phyloP scores from a whole-genome alignment of 2,113 vertebrate species.

The Oreamnos americanus region DNA sequence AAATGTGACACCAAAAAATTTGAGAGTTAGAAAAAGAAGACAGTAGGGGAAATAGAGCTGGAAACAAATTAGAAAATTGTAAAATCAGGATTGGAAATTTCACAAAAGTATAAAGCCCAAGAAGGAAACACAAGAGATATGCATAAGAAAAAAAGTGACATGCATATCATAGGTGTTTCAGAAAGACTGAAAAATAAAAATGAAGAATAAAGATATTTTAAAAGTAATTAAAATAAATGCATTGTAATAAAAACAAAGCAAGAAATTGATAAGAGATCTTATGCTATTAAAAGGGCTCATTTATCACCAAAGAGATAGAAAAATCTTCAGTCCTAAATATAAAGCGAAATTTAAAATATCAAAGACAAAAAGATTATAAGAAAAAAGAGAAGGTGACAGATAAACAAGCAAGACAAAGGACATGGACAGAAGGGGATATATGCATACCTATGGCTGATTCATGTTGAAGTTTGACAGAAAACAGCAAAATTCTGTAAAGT shows the following conservation, averaged over 20 bases:
- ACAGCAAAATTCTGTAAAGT: background rate
- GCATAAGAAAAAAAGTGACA: background rate
- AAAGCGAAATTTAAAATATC: background rate
- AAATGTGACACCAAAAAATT: background rate
- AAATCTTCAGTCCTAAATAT: background rate
- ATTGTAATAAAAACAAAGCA: background rate
- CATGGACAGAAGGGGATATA: background rate
- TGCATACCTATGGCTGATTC: background rate
- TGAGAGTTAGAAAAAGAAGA: background rate
- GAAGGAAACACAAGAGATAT: background rate
- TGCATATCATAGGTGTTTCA: background rate
- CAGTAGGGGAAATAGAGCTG: background rate
- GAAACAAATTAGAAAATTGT: background rate
- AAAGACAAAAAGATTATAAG: background rate
- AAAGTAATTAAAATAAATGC: background rate
- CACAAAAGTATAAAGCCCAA: background rate
- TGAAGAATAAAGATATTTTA: background rate
- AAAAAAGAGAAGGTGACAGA: background rate
- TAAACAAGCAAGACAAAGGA: background rate
- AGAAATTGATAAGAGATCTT: background rate
- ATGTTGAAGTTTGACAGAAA: background rate
- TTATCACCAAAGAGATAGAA: background rate
- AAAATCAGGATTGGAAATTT: background rate
- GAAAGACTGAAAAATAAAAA: background rate
- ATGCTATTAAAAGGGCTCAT: background rate